Evolutionary conservation across 2,888 invertebrate species (phyloP).

Genomic region (Corbicula japonica): DNA sequence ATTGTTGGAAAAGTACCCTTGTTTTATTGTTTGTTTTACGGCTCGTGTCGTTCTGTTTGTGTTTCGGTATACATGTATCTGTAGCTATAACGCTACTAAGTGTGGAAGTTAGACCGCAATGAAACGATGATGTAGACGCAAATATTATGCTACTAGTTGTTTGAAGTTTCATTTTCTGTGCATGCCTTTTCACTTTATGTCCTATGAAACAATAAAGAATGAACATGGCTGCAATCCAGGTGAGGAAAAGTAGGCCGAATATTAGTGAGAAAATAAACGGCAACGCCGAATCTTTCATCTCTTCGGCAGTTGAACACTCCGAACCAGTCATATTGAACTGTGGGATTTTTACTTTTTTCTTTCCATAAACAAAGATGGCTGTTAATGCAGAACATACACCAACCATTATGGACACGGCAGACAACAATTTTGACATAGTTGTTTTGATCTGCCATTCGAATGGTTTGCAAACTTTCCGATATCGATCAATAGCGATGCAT

Average conservation of each 20-base stretch:
- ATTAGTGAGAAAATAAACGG: conserved; percentile 62
- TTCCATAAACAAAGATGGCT: conserved; percentile 61
- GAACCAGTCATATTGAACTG: no score
- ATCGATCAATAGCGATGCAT: conserved; percentile 70
- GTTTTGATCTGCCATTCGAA: conserved; percentile 69
- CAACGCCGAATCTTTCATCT: conserved; percentile 49
- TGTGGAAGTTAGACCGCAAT: neutral
- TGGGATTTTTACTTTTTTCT: conserved; percentile 60
- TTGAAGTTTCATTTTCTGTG: conserved; percentile 31
- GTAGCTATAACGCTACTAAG: conserved; percentile 14
- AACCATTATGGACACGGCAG: conserved; percentile 42
- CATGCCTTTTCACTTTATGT: conserved; percentile 46
- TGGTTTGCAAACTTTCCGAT: conserved; percentile 73
- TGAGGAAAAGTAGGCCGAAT: conserved; percentile 44
- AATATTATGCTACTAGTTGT: conserved; percentile 30
- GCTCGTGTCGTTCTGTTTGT: conserved; percentile 5
- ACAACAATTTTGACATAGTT: conserved; percentile 57
- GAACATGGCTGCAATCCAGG: conserved; percentile 44
- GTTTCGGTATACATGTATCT: neutral
- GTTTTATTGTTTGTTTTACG: no score
- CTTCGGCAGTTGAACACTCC: neutral
- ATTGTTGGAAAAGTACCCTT: neutral
- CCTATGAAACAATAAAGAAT: conserved; percentile 60
- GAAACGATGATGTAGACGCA: conserved; percentile 47
- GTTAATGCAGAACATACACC: conserved; percentile 56